phyloP scores from a whole-genome alignment of 2,888 invertebrate genomes.

The Thera britannica region DNA sequence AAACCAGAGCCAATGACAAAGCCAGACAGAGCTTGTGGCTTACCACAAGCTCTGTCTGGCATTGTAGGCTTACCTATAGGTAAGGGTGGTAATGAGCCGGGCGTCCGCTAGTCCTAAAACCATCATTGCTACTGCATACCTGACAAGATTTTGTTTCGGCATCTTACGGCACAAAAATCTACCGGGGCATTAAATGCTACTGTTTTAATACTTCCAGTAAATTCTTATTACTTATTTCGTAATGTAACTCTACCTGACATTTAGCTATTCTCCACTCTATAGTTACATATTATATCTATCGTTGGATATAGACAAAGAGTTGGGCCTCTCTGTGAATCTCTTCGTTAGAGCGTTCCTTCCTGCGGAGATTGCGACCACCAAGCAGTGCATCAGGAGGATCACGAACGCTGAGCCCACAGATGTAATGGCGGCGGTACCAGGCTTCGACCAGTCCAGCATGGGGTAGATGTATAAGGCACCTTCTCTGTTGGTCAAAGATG shows the following conservation, averaged over 20 bases:
- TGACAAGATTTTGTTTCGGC: no score
- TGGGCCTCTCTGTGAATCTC: conserved; percentile 45
- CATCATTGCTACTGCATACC: no score
- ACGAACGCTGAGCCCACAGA: conserved; percentile 85
- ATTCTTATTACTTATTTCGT: background rate
- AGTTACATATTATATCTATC: conserved; percentile 37
- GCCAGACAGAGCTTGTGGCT: no score
- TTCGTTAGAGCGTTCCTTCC: conserved; percentile 68
- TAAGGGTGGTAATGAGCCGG: no score
- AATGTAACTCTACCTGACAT: background rate
- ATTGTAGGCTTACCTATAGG: no score
- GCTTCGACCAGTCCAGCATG: conserved; percentile 90
- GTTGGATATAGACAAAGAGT: conserved; percentile 51
- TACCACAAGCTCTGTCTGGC: no score
- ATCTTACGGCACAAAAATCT: no score
- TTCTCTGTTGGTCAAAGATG: conserved; percentile 72
- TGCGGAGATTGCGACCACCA: conserved; percentile 82
- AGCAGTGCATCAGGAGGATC: conserved; percentile 85
- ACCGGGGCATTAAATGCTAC: no score
- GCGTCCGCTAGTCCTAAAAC: no score
- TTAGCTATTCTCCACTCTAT: conserved; percentile 5
- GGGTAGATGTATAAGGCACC: conserved; percentile 89
- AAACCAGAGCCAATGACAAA: no score
- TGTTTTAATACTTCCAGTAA: no score
- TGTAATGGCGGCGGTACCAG: conserved; percentile 84